Percentiles rank a stretch among this genome's conserved stretches.
Conservation (phyloP, 2,797 vertebrate genomes). For the Molossus molossus region DNA sequence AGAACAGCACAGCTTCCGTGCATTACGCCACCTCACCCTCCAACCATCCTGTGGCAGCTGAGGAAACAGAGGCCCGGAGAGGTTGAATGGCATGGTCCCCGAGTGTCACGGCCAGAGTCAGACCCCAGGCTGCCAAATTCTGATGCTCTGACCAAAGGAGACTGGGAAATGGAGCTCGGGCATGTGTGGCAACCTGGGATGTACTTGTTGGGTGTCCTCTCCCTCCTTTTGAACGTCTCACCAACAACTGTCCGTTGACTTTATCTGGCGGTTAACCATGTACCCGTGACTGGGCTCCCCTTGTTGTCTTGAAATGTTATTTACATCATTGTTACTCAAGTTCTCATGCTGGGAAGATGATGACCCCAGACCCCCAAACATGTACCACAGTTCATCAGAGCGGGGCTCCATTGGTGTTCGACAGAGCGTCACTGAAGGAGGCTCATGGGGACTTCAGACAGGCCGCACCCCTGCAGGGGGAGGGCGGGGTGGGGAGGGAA, state of each 20-base stretch:
- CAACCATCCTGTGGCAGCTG: neutral
- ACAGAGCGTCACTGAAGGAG: neutral
- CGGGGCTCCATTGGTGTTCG: neutral
- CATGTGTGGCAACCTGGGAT: neutral
- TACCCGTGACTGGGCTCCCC: neutral
- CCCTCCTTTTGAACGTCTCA: slow-evolving; percentile 21
- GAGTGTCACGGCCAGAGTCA: neutral
- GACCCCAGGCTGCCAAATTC: neutral
- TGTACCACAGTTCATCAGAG: neutral
- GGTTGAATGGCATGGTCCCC: neutral
- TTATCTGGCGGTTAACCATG: neutral
- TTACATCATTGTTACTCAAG: slow-evolving; percentile 29
- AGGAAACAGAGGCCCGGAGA: neutral
- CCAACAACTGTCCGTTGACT: neutral
- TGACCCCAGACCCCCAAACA: neutral
- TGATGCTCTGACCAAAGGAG: neutral
- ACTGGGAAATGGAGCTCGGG: neutral
- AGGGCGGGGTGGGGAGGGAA: too few species aligned
- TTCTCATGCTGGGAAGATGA: neutral
- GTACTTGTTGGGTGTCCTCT: neutral
- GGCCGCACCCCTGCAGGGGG: neutral
- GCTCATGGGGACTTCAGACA: neutral
- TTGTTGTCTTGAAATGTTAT: slow-evolving; percentile 23
- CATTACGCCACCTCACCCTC: neutral
- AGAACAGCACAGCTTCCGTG: neutral